Base-by-base conservation (phyloP, 2,797 vertebrate genomes). In the Pantherophis vulpinus region DNA sequence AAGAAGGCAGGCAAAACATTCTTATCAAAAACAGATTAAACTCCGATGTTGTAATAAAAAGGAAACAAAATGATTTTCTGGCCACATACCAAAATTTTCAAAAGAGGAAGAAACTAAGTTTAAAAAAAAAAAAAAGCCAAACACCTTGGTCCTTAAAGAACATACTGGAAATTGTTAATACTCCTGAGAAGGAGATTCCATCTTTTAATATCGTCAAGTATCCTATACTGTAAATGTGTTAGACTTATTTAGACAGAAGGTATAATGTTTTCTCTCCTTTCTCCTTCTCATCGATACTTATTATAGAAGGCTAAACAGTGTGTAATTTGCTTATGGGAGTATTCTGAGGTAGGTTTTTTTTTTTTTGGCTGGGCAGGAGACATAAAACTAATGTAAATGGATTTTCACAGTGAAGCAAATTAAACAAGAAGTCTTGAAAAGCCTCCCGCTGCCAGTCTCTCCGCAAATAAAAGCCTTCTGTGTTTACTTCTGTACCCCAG, bases 401-500 rank as follows among this genome's bases (percentile, higher is more conserved):
- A 88, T 47, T 95, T 94, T 91, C 29, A 79, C 13, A 87, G 58
- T 25, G 3, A 95, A 93, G 13, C 2, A 93, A 92, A 47, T 90
- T 93, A 91, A 88, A 91, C 90, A 93, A 86, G 66, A 0, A 93
- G 9, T 29, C 74, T 86, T 95, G 32, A 89, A 83, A 74, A 10
- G 37, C 60, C 88, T 16, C 23, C 55, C 51, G 37, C 29, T 9
- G 25, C 58, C 92, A 94, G 86, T 74, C 87, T 83, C 61, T 27
- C 91, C 94, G 92, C 7, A 42, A 25, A 89, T 12, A 94, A 94
- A 91, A 61, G 90, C 51, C 91, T 59, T 91, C 42, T 54, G 2
- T 91, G n/a, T 37, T 95, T 93, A 74, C 32, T 91, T 95, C 93
- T 94, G 88, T 55, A 92, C 51, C 91, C 83, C 47, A 79, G 37